Evolutionary conservation across 2,797 vertebrate genomes (phyloP), one percentile per base, ranked within the genome.

Genomic region (Capromys pilorides): DNA sequence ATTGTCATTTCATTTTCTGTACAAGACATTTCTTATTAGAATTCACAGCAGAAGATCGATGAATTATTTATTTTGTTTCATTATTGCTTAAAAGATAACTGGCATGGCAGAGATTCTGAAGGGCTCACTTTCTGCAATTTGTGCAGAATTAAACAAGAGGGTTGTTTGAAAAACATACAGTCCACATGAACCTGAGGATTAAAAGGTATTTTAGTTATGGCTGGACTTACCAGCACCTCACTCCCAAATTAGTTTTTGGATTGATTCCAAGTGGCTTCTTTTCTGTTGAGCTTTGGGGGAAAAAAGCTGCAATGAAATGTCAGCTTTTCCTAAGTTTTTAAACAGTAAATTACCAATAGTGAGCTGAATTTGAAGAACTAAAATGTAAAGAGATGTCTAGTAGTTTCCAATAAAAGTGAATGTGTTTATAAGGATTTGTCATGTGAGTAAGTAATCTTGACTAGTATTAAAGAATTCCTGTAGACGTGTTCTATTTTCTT

Each of bases 301-400:
- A 45, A 75, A 75, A 75, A 75, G 19, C 7, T 82, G 3, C 49
- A 69, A 69, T 77, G 61, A 10, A 57, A 75, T 80, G 41, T 79
- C 66, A 85, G 59, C 84, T 59, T 91, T 93, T 90, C 54, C 78
- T 81, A 57, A 71, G 16, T 78, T 77, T 59, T 39, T 64, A 93
- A 83, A 78, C 66, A 95, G 31, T 85, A 75, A 69, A 91, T 94
- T 94, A 81, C 22, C 73, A 91, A 85, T 81, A 51, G 13, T 57
- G 41, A 88, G 49, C 77, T 85, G 31, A 93, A 90, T 95, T 84
- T 57, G 81, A 93, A 91, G n/a, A 94, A 91, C 75, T 79, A 41
- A 49, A 85, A 93, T 21, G 24, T 67, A 22, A 73, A 73, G 31
- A 1, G 1, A 9, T 79, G 9, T 28, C 69, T 90, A 39, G 66